A percentile compares a stretch with the other conserved stretches of the same genome.
Evolutionary conservation across 1,140 invertebrate genomes (phyloP).

Genomic region (Bilobella aurantiaca): DNA sequence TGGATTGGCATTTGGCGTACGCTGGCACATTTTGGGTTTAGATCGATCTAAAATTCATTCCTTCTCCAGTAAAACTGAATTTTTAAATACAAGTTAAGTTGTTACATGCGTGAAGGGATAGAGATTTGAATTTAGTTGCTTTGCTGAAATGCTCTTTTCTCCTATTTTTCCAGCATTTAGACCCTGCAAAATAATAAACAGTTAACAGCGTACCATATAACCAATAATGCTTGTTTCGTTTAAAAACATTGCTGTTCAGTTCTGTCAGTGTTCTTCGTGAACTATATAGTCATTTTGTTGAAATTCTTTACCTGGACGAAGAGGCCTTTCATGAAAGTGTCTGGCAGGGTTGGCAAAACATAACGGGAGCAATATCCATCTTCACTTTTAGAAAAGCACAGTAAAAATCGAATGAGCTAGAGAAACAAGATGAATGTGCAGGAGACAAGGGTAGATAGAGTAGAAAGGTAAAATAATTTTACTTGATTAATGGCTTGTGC

Average conservation of each 20-base stretch:
- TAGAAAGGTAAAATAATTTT: background rate
- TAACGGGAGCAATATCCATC: slow-evolving; percentile 32
- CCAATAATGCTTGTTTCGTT: too few relatives aligned
- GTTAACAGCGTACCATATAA: too few relatives aligned
- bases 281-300: background rate
- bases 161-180: slow-evolving; percentile 29
- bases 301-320: slow-evolving; percentile 25
- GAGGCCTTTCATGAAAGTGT: slow-evolving; percentile 35
- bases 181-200: slow-evolving; percentile 20
- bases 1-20: slow-evolving; percentile 18
- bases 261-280: background rate
- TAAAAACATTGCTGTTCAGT: too few relatives aligned
- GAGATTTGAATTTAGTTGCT: slow-evolving; percentile 27
- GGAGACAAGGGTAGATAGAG: background rate
- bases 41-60: slow-evolving; percentile 23
- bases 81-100: background rate
- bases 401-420: slow-evolving; percentile 31
- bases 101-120: slow-evolving; percentile 30
- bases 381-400: slow-evolving; percentile 25
- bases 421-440: background rate
- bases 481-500: slow-evolving; percentile 27
- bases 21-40: slow-evolving; percentile 17
- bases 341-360: slow-evolving; percentile 24
- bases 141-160: slow-evolving; percentile 29
- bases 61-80: background rate